These are phyloP conservation scores for Scaptomyza polygonia DNA, from an alignment of 2,888 invertebrate species.

Conservation along the genomic window DNA sequence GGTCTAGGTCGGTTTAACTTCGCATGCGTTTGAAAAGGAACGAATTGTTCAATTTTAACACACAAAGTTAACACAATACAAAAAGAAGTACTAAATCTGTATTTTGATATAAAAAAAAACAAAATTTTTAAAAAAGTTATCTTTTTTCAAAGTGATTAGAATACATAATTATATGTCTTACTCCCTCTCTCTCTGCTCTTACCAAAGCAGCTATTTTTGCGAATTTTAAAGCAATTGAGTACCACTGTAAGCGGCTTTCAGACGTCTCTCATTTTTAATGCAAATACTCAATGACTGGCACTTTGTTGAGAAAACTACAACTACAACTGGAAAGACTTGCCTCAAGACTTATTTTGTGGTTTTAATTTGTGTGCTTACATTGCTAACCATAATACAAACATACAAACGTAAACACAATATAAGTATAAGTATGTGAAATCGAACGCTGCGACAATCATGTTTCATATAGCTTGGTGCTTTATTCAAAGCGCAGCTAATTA, in stretches of 20 bases:
- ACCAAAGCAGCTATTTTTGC: not conserved
- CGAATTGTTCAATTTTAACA: no score
- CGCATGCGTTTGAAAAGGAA: not conserved
- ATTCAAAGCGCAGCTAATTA: constrained; percentile 58
- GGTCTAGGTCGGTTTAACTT: constrained; percentile 6
- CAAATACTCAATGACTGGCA: constrained; percentile 68
- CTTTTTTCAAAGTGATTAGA: no score
- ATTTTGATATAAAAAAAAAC: not conserved
- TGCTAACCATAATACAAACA: constrained; percentile 9
- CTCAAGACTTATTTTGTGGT: constrained; percentile 75
- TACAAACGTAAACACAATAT: not conserved
- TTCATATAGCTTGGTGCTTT: not conserved
- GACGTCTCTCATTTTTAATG: constrained; percentile 75
- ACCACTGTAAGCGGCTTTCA: constrained; percentile 71
- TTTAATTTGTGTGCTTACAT: constrained; percentile 56
- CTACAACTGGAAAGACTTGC: constrained; percentile 42
- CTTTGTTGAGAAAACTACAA: constrained; percentile 62
- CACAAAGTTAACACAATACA: no score
- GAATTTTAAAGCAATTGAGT: constrained; percentile 22
- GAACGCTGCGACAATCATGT: constrained; percentile 10
- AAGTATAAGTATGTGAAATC: constrained; percentile 7
- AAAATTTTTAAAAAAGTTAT: no score
- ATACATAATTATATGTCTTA: not conserved
- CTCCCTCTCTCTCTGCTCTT: not conserved
- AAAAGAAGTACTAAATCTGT: no score